Evolutionary conservation across 2,888 invertebrate species (phyloP), one percentile per base, ranked within the genome.

Genomic region (Prenolepis imparis): DNA sequence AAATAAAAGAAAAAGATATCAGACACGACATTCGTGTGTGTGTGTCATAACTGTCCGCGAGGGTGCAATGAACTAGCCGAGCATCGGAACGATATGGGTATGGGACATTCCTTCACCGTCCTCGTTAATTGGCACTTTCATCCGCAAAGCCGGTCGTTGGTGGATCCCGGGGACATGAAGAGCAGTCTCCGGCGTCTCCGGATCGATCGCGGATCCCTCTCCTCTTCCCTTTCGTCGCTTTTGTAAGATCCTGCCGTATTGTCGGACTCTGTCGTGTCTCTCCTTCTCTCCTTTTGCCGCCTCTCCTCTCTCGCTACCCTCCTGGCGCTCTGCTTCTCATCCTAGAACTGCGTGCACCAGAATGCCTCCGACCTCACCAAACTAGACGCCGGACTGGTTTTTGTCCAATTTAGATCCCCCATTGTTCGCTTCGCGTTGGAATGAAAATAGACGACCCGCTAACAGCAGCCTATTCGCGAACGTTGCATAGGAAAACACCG

Each of bases 301-400:
- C 28, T 52, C 15, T 12, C 39, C 44, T 52, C 48, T 55, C 39
- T 52, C 28, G 12, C 44, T 57, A 55, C 67, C 52, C 28, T 78
- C 68, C 67, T 83, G 52, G 32, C 68, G 61, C n/a, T 52, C 48
- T 68, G 41, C 78, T 68, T 24, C 61, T 83, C 61, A 48, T 83
- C 44, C 82, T 52, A 52, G 48, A 52, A 75, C 52, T 68, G 52
- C 28, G 28, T 57, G 77, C 82, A 67, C 67, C 84, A 81, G 82
- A 87, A 89, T 90, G 88, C 89, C 87, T 91, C 73, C 89, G 84
- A 89, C 83, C 91, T 91, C 88, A 89, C 88, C 89, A 88, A 92
- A 90, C 91, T 92, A 90, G 92, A 91, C 91, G 88, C 86, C 89
- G 87, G 91, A 93, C 92, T 92, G 92, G 93, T 93, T 93, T 91